These are phyloP conservation scores for Tipula unca DNA, from an alignment of 2,888 invertebrate genomes.

Conservation along the genomic window DNA sequence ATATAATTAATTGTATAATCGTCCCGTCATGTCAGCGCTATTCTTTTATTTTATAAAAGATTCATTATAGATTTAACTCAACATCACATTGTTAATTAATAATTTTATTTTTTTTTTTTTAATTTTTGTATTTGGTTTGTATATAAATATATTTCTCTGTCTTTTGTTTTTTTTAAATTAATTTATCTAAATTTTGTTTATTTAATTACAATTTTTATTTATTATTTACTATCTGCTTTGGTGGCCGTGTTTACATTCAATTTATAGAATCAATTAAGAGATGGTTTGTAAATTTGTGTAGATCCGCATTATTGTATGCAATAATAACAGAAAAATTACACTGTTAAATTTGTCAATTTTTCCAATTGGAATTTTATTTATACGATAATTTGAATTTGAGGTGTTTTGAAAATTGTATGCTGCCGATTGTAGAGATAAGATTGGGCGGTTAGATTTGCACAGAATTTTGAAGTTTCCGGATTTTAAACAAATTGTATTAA, in stretches of 20 bases:
- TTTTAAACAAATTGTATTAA: too few species aligned
- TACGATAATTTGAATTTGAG: too few species aligned
- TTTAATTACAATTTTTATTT: not conserved
- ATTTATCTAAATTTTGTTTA: not conserved
- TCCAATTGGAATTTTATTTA: not conserved
- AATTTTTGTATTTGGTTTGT: not conserved
- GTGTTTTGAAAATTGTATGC: too few species aligned
- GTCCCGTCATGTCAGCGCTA: not conserved
- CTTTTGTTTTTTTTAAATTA: not conserved
- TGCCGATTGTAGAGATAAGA: too few species aligned
- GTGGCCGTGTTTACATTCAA: not conserved
- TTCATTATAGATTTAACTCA: not conserved
- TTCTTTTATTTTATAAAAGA: not conserved
- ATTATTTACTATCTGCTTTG: not conserved
- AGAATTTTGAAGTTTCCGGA: too few species aligned
- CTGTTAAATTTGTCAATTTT: not conserved
- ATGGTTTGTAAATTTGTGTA: not conserved
- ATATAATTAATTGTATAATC: not conserved
- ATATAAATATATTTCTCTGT: conserved; percentile 1
- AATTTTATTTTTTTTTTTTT: not conserved
- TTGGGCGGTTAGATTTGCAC: too few species aligned
- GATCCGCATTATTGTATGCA: not conserved
- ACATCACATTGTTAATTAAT: conserved; percentile 8
- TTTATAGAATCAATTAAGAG: not conserved
- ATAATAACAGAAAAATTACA: too few species aligned